These are phyloP conservation scores for Cerastis leucographa DNA, from an alignment of 2,888 invertebrate genomes.

Conservation along the genomic window DNA sequence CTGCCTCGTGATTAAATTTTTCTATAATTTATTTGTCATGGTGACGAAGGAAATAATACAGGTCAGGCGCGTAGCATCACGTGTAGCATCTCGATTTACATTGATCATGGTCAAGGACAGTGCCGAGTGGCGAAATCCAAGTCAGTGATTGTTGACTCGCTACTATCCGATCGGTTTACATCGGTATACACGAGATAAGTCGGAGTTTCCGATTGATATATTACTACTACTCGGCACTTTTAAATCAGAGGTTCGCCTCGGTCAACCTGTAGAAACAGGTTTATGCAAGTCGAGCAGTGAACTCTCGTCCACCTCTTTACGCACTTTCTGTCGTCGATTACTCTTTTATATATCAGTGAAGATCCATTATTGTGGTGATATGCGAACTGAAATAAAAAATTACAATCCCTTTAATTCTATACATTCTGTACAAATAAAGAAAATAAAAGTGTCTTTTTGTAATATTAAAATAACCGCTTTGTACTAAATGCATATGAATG, in stretches of 20 bases:
- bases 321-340: neutral
- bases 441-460: too few relatives aligned
- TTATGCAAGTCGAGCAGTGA: neutral
- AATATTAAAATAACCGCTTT: too few relatives aligned
- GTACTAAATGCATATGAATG: too few relatives aligned
- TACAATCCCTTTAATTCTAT: neutral
- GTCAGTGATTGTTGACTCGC: neutral
- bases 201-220: neutral
- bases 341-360: neutral
- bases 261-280: neutral
- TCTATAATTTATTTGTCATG: conserved; percentile 1
- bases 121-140: neutral
- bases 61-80: neutral
- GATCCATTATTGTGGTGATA: neutral
- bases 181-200: neutral
- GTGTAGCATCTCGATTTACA: too few relatives aligned
- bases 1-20: conserved; percentile 24
- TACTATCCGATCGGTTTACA: neutral
- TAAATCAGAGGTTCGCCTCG: neutral
- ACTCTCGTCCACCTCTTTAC: neutral
- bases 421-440: too few relatives aligned
- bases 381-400: too few relatives aligned
- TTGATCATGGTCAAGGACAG: neutral
- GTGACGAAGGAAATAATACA: conserved; percentile 4
- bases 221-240: neutral